Percentiles rank a stretch among this genome's conserved stretches.
These are phyloP conservation scores for Datnioides undecimradiatus DNA, from an alignment of 2,113 vertebrate species.

Conservation along the genomic window DNA sequence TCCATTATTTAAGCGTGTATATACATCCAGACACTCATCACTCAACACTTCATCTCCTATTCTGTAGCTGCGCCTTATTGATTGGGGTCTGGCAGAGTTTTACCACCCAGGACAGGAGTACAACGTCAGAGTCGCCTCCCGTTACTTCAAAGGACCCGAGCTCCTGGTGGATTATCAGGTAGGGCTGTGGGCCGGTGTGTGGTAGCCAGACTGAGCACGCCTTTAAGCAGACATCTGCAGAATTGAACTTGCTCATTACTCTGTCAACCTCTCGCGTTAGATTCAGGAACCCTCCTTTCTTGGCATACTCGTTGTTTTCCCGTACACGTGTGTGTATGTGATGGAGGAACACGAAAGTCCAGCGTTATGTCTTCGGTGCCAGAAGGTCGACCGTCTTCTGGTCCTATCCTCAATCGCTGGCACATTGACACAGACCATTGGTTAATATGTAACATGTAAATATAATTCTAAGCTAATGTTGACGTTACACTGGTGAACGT, in stretches of 20 bases:
- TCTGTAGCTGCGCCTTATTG: constrained; percentile 84
- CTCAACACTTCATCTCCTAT: neutral
- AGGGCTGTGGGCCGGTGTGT: neutral
- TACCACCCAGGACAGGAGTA: constrained; percentile 88
- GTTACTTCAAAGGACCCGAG: constrained; percentile 87
- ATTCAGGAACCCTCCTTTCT: constrained; percentile 43
- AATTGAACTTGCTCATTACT: no score
- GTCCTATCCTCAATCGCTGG: constrained; percentile 66
- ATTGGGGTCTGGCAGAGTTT: constrained; percentile 87
- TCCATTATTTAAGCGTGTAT: no score
- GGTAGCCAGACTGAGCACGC: neutral
- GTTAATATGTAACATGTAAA: no score
- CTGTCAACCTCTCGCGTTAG: neutral
- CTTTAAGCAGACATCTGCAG: no score
- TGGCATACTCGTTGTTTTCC: constrained; percentile 54
- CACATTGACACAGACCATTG: constrained; percentile 3
- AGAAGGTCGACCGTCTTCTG: constrained; percentile 53
- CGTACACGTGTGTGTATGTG: constrained; percentile 59
- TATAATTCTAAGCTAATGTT: neutral
- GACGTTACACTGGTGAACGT: neutral
- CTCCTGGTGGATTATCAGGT: constrained; percentile 87
- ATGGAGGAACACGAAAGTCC: constrained; percentile 63
- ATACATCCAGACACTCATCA: no score
- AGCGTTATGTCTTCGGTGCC: constrained; percentile 66
- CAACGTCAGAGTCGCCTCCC: constrained; percentile 86